A percentile compares a stretch with the other conserved stretches of the same genome.
These are phyloP conservation scores for Hystrix brachyura DNA, from an alignment of 2,113 vertebrate species.

Conservation along the genomic window DNA sequence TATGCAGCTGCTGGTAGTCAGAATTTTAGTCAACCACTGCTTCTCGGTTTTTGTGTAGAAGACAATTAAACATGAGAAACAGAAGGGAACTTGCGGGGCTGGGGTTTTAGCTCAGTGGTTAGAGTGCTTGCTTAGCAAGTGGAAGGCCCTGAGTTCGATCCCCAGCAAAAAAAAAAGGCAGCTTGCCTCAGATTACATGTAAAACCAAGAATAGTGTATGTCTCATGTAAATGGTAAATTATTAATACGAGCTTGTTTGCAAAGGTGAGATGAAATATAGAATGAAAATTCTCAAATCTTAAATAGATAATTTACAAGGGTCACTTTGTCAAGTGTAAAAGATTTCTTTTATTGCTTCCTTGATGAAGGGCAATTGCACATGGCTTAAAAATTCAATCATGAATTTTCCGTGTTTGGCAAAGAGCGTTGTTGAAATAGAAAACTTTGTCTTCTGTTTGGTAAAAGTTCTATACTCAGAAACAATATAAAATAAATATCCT, in stretches of 20 bases:
- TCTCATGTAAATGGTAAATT: not conserved
- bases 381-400: not conserved
- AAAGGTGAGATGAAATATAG: not conserved
- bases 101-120: no score
- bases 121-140: no score
- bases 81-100: not conserved
- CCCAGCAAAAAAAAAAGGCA: not conserved
- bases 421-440: not conserved
- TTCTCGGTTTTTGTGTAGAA: not conserved
- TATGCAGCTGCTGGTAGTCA: not conserved
- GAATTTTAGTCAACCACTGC: not conserved
- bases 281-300: not conserved
- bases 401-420: not conserved
- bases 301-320: not conserved
- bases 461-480: not conserved
- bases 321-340: not conserved
- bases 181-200: not conserved
- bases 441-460: not conserved
- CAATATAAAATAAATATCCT: not conserved
- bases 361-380: not conserved
- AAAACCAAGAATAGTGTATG: not conserved
- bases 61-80: not conserved
- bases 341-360: not conserved
- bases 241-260: not conserved
- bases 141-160: no score